A percentile compares a stretch with the other conserved stretches of the same genome.
Conservation (phyloP, 1,140 invertebrate species). For the Drosophila baimaii region DNA sequence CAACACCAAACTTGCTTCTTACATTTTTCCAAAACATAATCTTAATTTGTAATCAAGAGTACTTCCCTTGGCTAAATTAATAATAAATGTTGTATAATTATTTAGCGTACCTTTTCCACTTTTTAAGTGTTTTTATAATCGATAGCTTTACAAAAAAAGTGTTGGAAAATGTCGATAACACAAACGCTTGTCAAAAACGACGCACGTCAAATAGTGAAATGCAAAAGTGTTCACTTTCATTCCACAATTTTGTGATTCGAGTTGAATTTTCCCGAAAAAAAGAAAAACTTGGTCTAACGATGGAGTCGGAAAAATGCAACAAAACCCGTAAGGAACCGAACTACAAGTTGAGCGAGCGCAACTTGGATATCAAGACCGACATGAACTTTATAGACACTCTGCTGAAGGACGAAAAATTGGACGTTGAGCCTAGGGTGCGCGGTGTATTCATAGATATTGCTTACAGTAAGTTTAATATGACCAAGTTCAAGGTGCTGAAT, state of each 20-base stretch:
- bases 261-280: not conserved
- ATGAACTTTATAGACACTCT: not conserved
- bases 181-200: not conserved
- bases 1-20: no score
- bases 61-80: no score
- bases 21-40: no score
- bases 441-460: conserved; percentile 15
- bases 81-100: no score
- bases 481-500: not conserved
- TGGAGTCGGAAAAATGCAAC: not conserved
- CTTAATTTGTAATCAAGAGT: no score
- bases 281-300: not conserved
- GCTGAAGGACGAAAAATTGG: not conserved
- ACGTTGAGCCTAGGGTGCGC: not conserved
- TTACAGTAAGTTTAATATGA: conserved; percentile 7
- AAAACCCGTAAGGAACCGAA: not conserved
- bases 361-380: conserved; percentile 2
- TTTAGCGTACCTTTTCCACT: no score
- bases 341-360: not conserved
- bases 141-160: not conserved
- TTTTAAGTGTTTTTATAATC: not conserved
- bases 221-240: not conserved
- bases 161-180: not conserved
- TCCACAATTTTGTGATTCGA: not conserved
- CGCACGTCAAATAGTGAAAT: not conserved